These are phyloP conservation scores for Porites lutea DNA, from an alignment of 64 coral and sea anemone genomes.

Conservation along the genomic window DNA sequence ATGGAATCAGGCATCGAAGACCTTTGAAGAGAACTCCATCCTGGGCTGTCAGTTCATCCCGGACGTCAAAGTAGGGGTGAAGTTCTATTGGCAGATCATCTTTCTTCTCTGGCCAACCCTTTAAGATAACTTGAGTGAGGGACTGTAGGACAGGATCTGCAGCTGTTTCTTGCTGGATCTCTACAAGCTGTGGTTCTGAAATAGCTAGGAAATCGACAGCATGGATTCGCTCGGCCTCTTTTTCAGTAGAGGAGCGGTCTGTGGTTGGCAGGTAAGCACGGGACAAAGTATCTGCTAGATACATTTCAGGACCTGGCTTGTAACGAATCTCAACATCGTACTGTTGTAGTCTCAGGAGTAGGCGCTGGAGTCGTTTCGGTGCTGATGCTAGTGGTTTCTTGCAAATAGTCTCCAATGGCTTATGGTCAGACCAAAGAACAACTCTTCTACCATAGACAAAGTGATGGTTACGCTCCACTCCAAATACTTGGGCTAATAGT, in stretches of 20 bases:
- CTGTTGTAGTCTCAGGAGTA: constrained; percentile 15
- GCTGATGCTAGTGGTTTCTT: constrained; percentile 22
- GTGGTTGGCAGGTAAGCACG: background rate
- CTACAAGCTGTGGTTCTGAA: background rate
- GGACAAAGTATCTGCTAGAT: background rate
- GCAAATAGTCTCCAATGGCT: background rate
- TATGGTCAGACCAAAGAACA: background rate
- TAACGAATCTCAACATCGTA: constrained; percentile 26
- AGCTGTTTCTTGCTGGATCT: constrained; percentile 26
- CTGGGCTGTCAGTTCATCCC: background rate
- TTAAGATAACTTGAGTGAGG: background rate
- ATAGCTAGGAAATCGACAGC: background rate
- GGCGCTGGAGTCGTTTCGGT: constrained; percentile 18
- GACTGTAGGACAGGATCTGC: background rate
- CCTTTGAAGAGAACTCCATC: constrained; percentile 11
- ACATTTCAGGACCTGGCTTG: background rate
- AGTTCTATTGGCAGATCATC: background rate
- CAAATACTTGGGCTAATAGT: constrained; percentile 22
- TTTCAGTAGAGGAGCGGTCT: no score
- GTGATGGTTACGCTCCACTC: constrained; percentile 3
- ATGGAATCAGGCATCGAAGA: background rate
- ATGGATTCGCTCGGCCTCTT: background rate
- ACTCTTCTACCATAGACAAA: background rate
- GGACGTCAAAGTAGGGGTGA: constrained; percentile 5
- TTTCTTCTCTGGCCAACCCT: background rate